These are phyloP conservation scores for Patagioenas fasciata DNA, from an alignment of 2,113 vertebrate species.

Conservation along the genomic window DNA sequence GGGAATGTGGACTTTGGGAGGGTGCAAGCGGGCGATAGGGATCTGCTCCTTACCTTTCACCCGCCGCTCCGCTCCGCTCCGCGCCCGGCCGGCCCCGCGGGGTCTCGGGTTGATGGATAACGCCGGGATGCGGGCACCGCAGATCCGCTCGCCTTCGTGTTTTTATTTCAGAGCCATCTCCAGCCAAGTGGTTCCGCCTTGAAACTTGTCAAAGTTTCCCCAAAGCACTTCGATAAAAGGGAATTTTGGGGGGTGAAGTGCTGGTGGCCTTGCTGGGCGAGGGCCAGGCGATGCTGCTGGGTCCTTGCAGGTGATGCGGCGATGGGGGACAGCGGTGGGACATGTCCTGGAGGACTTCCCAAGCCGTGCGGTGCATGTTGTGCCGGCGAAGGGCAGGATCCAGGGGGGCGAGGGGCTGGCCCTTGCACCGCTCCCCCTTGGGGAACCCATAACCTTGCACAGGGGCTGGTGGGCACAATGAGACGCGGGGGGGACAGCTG, in stretches of 20 bases:
- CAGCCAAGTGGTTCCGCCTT: not conserved
- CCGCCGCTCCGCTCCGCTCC: not conserved
- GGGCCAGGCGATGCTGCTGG: not conserved
- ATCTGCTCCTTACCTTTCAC: not conserved
- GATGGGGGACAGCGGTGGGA: rapidly evolving
- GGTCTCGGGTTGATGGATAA: not conserved
- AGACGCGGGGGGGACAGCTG: not conserved
- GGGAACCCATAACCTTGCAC: not conserved
- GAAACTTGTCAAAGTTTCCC: slow-evolving; percentile 12
- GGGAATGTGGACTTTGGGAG: slow-evolving; percentile 56
- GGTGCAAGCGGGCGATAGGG: not conserved
- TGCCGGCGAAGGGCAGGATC: not conserved
- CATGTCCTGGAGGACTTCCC: not conserved
- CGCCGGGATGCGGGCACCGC: not conserved
- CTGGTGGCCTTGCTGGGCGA: rapidly evolving
- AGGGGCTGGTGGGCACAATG: not conserved
- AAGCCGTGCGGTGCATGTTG: rapidly evolving
- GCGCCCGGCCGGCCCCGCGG: not conserved
- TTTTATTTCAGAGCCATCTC: not conserved
- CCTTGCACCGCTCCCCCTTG: not conserved
- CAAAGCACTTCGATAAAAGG: rapidly evolving
- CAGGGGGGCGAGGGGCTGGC: rapidly evolving
- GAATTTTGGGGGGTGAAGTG: not conserved
- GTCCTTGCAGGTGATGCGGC: not conserved
- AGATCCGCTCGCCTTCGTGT: not conserved